Evolutionary conservation across 2,797 vertebrate genomes (phyloP), one percentile per base, ranked within the genome.

Genomic region (Prunella strophiata): DNA sequence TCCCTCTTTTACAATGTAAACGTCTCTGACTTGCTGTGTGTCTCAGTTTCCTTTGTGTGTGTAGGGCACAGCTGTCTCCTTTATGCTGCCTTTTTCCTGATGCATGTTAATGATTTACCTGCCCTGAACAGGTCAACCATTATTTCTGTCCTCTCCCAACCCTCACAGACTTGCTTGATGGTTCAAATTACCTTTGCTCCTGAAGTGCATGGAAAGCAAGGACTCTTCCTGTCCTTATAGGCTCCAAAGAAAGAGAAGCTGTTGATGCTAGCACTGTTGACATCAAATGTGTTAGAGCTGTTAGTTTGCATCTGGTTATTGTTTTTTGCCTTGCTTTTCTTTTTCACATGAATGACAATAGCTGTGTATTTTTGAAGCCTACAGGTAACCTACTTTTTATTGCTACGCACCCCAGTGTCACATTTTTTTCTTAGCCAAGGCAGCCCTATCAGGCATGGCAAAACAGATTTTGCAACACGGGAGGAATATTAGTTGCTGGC

Each of bases 51-150:
- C 57, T 73, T 29, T 77, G 51, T 83, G 68, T 17, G 26, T 67
- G 40, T 47, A 78, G 54, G 76, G 66, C 66, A 86, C 67, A 92
- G 87, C 75, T 50, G 23, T 48, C 52, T 88, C 87, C 67, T 93
- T 85, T 58, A 23, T 15, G 50, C 71, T 83, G 63, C 82, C 63
- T 71, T 94, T 93, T 50, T 23, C 57, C 55, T 52, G 67, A 42
- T 66, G 17, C 19, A 42, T 3, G 81, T 96, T 96, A 96, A 96
- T 96, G 21, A 95, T 96, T 95, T 91, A 96, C 96, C 57, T 74
- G 68, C 42, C 34, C 19, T 34, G 55, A 89, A 57, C 52, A 71
- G 45, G 75, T 70, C 57, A 85, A 17, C 78, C 72, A 93, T 91
- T 94, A 91, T 81, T 93, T 87, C 59, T 91, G 18, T 82, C 22